Evolutionary conservation across 2,113 vertebrate genomes (phyloP).

Genomic region (Paratilapia polleni): DNA sequence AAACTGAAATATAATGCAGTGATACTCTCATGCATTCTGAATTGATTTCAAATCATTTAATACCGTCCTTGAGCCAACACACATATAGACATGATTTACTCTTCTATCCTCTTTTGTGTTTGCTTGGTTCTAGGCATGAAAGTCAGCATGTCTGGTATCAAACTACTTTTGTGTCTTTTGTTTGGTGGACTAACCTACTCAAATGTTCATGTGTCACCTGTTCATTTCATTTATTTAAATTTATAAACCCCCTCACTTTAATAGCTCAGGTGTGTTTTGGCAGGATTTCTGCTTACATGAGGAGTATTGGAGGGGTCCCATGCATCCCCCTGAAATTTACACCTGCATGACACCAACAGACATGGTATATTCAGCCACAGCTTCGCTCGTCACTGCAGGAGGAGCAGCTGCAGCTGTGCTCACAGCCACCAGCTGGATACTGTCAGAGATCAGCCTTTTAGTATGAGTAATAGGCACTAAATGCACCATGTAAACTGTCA

Average conservation of each 20-base stretch:
- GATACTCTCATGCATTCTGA: neutral
- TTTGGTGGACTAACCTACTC: neutral
- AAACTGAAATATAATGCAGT: neutral
- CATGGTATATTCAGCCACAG: neutral
- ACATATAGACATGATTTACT: neutral
- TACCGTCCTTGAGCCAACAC: neutral
- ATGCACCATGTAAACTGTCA: conserved; percentile 6
- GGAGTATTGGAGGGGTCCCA: neutral
- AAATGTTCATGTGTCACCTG: neutral
- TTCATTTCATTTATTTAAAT: neutral
- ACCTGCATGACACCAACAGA: neutral
- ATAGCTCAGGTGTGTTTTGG: too few species aligned
- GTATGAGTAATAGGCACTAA: neutral
- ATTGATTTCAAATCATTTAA: neutral
- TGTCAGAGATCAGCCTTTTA: neutral
- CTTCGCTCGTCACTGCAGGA: neutral
- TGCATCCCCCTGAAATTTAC: neutral
- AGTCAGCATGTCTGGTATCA: neutral
- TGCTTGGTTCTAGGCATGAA: neutral
- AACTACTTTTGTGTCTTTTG: neutral
- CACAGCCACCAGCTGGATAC: conserved; percentile 1
- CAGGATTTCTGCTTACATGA: neutral
- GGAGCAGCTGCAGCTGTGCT: neutral
- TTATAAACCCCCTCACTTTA: too few species aligned
- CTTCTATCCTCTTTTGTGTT: neutral